Conservation (phyloP, 2,113 vertebrate species). For the Mesembrinibis cayennensis region DNA sequence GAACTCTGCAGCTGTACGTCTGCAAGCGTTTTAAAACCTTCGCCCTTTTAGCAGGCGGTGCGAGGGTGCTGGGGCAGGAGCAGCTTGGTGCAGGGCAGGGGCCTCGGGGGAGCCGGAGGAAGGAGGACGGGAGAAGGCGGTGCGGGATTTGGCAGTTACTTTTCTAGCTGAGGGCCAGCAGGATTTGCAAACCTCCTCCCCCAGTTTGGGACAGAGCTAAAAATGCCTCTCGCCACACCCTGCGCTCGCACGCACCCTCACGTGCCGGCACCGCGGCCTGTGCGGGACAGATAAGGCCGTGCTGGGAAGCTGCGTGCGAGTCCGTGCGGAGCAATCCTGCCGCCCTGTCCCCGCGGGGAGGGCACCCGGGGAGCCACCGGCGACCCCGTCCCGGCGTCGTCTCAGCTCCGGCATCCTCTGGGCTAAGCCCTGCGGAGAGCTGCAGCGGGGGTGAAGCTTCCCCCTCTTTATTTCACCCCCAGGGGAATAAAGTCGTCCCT, state of each 20-base stretch:
- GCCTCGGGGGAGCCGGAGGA: not conserved
- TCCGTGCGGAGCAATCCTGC: not conserved
- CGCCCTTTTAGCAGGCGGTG: not conserved
- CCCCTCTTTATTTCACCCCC: not conserved
- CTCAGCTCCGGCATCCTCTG: not conserved
- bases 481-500: not conserved
- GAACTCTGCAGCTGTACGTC: not conserved
- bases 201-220: not conserved
- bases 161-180: not conserved
- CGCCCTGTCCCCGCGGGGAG: not conserved
- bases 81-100: fast-evolving
- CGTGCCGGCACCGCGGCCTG: not conserved
- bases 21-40: not conserved
- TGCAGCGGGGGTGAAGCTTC: not conserved
- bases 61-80: not conserved
- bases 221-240: not conserved
- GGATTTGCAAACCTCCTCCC: slow-evolving; percentile 41
- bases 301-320: not conserved
- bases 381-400: fast-evolving
- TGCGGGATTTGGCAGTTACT: not conserved
- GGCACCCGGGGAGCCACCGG: not conserved
- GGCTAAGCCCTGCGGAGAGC: not conserved
- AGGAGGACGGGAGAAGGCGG: not conserved
- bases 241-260: not conserved
- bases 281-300: not conserved